Evolutionary conservation across 2,888 invertebrate species (phyloP).

Genomic region (Cosmia trapezina): DNA sequence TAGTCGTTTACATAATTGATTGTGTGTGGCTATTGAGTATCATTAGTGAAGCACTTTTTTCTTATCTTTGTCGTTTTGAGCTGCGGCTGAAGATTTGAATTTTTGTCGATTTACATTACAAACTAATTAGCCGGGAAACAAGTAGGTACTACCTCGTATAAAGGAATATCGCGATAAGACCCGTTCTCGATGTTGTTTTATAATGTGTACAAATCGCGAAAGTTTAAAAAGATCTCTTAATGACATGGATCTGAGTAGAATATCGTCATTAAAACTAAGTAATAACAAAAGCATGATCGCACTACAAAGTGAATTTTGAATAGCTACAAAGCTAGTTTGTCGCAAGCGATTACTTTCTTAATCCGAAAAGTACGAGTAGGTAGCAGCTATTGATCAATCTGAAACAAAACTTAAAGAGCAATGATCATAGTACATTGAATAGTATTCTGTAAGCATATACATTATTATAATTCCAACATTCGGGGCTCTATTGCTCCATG

Average conservation of each 20-base stretch:
- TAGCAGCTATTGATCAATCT: no score
- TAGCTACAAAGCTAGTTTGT: not conserved
- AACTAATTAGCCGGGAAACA: not conserved
- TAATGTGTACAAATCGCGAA: no score
- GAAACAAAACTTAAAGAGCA: no score
- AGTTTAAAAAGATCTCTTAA: no score
- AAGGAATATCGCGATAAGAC: no score
- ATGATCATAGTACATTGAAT: not conserved
- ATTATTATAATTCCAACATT: no score
- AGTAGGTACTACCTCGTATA: no score
- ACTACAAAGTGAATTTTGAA: not conserved
- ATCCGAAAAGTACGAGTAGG: not conserved
- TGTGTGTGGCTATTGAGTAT: slow-evolving; percentile 8
- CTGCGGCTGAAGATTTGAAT: not conserved
- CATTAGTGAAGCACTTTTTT: not conserved
- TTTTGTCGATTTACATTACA: not conserved
- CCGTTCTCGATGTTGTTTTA: no score
- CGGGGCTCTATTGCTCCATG: no score
- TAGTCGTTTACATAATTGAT: slow-evolving; percentile 31
- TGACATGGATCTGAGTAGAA: no score
- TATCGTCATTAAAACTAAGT: not conserved
- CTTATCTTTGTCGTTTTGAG: not conserved
- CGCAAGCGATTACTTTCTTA: not conserved
- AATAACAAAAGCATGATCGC: not conserved
- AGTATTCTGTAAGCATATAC: no score